Evolutionary conservation across 2,113 vertebrate species (phyloP).

Genomic region (Leuciscus idus): DNA sequence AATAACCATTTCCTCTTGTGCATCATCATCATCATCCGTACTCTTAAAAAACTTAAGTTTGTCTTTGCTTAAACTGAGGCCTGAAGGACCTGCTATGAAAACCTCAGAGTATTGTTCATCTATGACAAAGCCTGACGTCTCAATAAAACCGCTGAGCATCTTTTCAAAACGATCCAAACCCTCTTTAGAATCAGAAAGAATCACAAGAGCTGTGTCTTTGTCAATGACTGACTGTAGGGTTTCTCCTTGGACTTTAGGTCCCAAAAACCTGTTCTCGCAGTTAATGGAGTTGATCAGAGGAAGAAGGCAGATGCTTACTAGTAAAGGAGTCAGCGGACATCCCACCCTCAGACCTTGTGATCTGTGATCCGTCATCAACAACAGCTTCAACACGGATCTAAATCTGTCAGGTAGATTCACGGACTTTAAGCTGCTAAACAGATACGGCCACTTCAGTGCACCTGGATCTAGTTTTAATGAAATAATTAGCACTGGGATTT

Average conservation of each 20-base stretch:
- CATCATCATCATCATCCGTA: not conserved
- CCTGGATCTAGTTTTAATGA: constrained; percentile 35
- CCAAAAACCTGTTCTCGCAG: not conserved
- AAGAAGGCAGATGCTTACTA: constrained; percentile 47
- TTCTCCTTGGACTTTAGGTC: not conserved
- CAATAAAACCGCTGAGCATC: constrained; percentile 36
- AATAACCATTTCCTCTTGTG: not conserved
- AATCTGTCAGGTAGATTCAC: constrained; percentile 44
- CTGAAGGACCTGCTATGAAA: not conserved
- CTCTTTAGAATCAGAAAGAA: constrained; percentile 28
- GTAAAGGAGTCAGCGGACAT: constrained; percentile 48
- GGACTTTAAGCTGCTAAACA: constrained; percentile 37
- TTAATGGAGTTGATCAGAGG: constrained; percentile 40
- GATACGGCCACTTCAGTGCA: constrained; percentile 34
- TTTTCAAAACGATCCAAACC: constrained; percentile 32
- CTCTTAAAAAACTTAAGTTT: constrained; percentile 18
- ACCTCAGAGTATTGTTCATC: constrained; percentile 27
- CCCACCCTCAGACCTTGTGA: constrained; percentile 16
- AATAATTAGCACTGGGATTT: constrained; percentile 13
- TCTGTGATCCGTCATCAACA: constrained; percentile 2
- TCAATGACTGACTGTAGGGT: constrained; percentile 18
- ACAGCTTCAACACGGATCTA: constrained; percentile 20
- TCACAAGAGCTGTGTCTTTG: constrained; percentile 26
- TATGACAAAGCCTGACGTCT: constrained; percentile 46
- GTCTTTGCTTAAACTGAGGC: constrained; percentile 5